Percentiles rank a stretch among this genome's conserved stretches.
These are phyloP conservation scores for Oreochromis mossambicus DNA, from an alignment of 2,797 vertebrate species.

Conservation along the genomic window DNA sequence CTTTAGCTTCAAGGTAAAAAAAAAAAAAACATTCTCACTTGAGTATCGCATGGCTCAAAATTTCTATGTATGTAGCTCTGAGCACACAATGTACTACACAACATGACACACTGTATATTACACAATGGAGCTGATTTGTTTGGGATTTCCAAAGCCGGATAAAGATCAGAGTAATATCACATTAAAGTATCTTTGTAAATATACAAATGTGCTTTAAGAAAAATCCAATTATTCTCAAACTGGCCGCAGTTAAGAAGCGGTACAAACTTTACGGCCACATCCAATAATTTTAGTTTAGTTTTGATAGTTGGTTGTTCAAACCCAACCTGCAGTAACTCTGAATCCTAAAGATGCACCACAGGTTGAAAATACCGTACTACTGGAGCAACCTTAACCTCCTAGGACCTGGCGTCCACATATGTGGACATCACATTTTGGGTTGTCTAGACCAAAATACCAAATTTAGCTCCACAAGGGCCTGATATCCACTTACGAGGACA, in stretches of 20 bases:
- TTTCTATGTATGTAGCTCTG: not conserved
- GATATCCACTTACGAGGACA: no score
- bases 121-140: not conserved
- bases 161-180: not conserved
- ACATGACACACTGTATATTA: not conserved
- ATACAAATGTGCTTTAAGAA: not conserved
- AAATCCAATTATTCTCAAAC: not conserved
- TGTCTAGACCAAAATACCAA: no score
- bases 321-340: not conserved
- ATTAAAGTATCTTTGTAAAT: not conserved
- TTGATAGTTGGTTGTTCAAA: not conserved
- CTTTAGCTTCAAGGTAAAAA: not conserved
- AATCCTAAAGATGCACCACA: not conserved
- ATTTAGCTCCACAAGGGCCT: no score
- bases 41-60: not conserved
- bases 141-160: not conserved
- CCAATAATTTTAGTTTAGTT: no score
- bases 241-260: not conserved
- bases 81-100: not conserved
- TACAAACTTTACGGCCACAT: not conserved
- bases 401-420: no score
- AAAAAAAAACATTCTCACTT: not conserved
- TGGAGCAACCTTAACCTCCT: not conserved
- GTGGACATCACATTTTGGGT: no score
- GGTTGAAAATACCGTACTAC: not conserved